Conservation (phyloP, 37 sponge, comb jelly and placozoan genomes). For the Theonella swinhoei region DNA sequence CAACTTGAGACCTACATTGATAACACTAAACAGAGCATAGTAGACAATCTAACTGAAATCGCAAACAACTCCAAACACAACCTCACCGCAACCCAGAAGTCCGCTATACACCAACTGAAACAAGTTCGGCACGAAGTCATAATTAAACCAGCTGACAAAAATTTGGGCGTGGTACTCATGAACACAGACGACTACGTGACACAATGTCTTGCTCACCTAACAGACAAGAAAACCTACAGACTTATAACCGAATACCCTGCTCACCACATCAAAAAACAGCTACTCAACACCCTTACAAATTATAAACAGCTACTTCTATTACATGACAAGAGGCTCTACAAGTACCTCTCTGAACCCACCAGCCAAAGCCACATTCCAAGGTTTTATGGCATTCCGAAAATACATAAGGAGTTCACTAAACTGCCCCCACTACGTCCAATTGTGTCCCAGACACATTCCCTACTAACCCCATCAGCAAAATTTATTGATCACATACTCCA, state of each 20-base stretch:
- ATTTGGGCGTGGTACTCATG: slow-evolving; percentile 1
- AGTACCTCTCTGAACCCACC: neutral
- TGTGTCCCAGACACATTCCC: neutral
- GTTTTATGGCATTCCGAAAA: slow-evolving; percentile 32
- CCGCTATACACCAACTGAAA: neutral
- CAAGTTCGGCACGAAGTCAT: neutral
- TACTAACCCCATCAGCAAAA: slow-evolving; percentile 2
- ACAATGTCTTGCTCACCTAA: neutral
- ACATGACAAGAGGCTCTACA: neutral
- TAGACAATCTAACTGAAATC: slow-evolving; percentile 97
- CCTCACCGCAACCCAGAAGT: neutral
- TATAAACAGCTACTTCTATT: neutral
- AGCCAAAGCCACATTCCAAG: neutral
- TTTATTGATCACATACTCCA: slow-evolving; percentile 32
- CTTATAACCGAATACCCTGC: slow-evolving; percentile 60
- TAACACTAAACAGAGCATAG: slow-evolving; percentile 97
- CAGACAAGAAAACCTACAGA: neutral
- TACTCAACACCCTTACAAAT: neutral
- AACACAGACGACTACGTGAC: slow-evolving; percentile 6
- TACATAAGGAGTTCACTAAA: slow-evolving; percentile 15
- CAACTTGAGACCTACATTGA: slow-evolving; percentile 88
- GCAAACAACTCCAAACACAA: slow-evolving; percentile 31
- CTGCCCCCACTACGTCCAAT: slow-evolving; percentile 25
- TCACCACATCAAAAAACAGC: slow-evolving; percentile 45
- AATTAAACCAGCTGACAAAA: slow-evolving; percentile 21